Conservation (phyloP, 2,113 vertebrate species). For the Lichenostomus cassidix region DNA sequence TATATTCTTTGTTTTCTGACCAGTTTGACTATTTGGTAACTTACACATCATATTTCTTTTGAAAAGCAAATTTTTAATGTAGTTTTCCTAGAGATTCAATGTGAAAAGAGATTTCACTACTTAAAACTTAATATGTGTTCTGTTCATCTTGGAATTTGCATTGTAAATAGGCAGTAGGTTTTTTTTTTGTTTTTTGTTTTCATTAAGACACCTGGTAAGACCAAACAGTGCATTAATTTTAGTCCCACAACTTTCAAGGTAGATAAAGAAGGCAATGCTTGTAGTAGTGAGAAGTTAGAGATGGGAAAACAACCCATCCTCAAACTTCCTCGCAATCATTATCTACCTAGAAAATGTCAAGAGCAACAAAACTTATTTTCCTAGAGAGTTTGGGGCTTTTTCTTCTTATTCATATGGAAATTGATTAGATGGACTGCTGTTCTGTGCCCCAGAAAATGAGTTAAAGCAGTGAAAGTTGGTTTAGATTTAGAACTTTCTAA, state of each 20-base stretch:
- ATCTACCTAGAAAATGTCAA: background rate
- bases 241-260: background rate
- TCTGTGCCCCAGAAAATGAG: background rate
- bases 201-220: background rate
- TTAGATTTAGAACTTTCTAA: background rate
- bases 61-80: background rate
- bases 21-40: background rate
- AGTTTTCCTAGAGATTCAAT: background rate
- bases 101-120: background rate
- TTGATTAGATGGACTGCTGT: background rate
- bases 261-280: background rate
- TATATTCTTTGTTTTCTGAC: background rate
- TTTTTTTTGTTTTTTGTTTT: background rate
- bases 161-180: background rate
- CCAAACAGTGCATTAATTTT: background rate
- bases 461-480: background rate
- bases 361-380: background rate
- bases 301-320: background rate
- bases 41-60: background rate
- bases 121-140: background rate
- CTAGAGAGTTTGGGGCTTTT: background rate
- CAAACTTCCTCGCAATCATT: background rate
- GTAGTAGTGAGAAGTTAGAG: background rate
- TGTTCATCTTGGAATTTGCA: background rate
- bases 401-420: background rate